Conservation (phyloP, 92 coral and sea anemone species). For the Bergia sp. region DNA sequence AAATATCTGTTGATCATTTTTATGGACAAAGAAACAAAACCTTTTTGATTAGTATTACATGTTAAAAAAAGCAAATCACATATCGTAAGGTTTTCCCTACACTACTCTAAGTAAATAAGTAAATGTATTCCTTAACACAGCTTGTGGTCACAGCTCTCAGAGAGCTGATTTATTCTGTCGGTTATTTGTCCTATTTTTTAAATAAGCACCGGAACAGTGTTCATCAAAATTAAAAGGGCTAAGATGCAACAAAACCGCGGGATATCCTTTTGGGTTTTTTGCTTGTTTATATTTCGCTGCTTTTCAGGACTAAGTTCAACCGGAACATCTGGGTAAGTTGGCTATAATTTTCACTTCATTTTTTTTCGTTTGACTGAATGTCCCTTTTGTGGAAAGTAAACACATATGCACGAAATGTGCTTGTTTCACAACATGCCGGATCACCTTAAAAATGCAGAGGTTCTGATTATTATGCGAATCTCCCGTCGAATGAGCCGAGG, state of each 20-base stretch:
- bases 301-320: not conserved
- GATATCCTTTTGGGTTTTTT: too few species aligned
- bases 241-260: not conserved
- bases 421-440: not conserved
- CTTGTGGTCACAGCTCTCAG: not conserved
- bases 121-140: not conserved
- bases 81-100: too few species aligned
- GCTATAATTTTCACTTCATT: not conserved
- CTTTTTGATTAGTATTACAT: not conserved
- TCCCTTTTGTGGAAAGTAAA: not conserved
- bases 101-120: not conserved
- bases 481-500: too few species aligned
- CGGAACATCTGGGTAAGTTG: not conserved
- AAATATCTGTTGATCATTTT: too few species aligned
- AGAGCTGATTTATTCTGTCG: not conserved
- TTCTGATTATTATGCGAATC: too few species aligned
- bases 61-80: not conserved
- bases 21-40: too few species aligned
- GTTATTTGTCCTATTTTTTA: not conserved
- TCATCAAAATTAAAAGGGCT: not conserved
- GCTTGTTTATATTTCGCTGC: not conserved
- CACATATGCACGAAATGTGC: not conserved
- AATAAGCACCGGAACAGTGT: not conserved
- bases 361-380: not conserved
- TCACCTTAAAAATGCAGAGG: not conserved